Evolutionary conservation across 1,140 invertebrate genomes (phyloP).

Genomic region (Scylla paramamosain): DNA sequence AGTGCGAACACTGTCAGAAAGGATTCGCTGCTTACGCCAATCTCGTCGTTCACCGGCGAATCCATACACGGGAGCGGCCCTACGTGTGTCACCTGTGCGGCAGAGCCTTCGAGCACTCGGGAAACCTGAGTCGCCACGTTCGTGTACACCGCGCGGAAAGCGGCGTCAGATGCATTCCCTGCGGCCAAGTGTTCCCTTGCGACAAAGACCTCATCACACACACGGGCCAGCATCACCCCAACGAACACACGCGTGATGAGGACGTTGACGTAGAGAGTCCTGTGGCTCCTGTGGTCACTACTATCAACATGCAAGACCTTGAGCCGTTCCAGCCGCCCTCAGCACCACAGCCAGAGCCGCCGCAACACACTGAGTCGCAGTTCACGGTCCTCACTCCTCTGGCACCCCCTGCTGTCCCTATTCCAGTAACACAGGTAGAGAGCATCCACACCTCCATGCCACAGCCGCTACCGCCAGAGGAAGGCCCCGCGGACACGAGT

Average conservation of each 20-base stretch:
- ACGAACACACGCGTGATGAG: constrained; percentile 67
- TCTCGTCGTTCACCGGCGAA: constrained; percentile 83
- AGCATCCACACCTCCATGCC: constrained; percentile 7
- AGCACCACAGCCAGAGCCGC: constrained; percentile 17
- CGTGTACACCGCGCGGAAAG: constrained; percentile 73
- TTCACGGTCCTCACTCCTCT: constrained; percentile 51
- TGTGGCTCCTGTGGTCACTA: not conserved
- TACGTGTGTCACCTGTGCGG: constrained; percentile 83
- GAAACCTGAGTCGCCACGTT: constrained; percentile 77
- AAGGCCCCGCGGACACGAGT: constrained; percentile 1
- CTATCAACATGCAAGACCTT: constrained; percentile 67
- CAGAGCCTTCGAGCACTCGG: constrained; percentile 81
- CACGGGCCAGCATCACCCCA: constrained; percentile 72
- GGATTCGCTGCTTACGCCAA: constrained; percentile 81
- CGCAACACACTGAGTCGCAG: constrained; percentile 40
- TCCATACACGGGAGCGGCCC: constrained; percentile 83
- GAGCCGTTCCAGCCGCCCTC: constrained; percentile 63
- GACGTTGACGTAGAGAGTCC: constrained; percentile 61
- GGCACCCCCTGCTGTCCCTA: not conserved
- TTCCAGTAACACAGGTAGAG: not conserved
- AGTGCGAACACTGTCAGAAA: constrained; percentile 78
- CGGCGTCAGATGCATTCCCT: constrained; percentile 74
- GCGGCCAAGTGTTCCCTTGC: constrained; percentile 74
- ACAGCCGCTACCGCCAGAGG: not conserved
- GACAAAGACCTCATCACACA: constrained; percentile 73